These are phyloP conservation scores for Drosophila ironensis DNA, from an alignment of 1,140 invertebrate species.

Conservation along the genomic window DNA sequence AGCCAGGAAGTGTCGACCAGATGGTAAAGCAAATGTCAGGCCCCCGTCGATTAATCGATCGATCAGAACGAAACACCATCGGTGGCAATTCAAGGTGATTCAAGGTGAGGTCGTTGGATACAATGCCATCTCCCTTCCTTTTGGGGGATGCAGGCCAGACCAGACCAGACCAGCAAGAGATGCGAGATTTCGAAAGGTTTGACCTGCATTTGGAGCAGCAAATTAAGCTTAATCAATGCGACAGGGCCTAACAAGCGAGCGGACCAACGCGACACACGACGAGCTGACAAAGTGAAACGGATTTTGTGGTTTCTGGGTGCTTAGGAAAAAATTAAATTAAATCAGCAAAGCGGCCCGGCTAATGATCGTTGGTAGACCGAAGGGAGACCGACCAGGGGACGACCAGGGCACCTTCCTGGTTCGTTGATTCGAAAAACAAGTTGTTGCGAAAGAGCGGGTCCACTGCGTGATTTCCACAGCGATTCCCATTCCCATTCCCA, in stretches of 20 bases:
- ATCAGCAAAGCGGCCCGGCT: slow-evolving; percentile 20
- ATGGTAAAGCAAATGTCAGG: no score
- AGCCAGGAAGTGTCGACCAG: no score
- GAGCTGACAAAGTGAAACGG: slow-evolving; percentile 45
- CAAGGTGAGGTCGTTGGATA: no score
- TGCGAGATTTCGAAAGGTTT: slow-evolving; percentile 44
- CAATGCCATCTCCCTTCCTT: neutral
- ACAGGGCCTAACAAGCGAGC: slow-evolving; percentile 11
- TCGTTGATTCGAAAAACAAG: slow-evolving; percentile 48
- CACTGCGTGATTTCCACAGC: no score
- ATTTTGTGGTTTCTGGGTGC: slow-evolving; percentile 40
- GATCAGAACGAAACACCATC: no score
- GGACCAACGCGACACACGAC: slow-evolving; percentile 37
- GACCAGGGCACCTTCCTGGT: slow-evolving; percentile 34
- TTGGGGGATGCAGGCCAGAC: no score
- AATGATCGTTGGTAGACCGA: slow-evolving; percentile 13
- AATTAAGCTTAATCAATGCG: slow-evolving; percentile 49
- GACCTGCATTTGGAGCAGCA: slow-evolving; percentile 45
- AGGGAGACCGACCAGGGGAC: slow-evolving; percentile 3
- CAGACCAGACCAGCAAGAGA: no score
- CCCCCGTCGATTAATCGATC: no score
- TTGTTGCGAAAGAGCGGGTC: slow-evolving; percentile 41
- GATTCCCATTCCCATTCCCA: slow-evolving; percentile 15
- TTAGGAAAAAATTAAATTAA: slow-evolving; percentile 49
- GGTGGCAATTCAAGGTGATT: no score